phyloP scores from a whole-genome alignment of 1,140 invertebrate genomes.

The Hestina assimilis region DNA sequence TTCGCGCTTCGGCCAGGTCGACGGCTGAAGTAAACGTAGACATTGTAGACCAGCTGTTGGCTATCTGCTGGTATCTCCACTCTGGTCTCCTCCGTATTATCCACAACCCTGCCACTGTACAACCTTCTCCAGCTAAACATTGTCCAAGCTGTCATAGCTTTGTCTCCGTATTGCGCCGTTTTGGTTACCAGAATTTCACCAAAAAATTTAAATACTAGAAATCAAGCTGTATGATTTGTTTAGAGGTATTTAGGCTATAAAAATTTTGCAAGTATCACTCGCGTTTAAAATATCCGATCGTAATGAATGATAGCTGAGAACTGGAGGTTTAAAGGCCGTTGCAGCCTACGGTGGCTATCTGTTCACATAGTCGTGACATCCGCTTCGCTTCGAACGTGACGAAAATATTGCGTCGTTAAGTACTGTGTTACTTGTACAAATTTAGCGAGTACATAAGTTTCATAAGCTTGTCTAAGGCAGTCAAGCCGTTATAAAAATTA shows the following conservation, averaged over 20 bases:
- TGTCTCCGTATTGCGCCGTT: conserved; percentile 72
- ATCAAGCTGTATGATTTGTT: too few relatives aligned
- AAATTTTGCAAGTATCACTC: too few relatives aligned
- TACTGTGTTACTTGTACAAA: conserved; percentile 35
- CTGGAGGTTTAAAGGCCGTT: conserved; percentile 42
- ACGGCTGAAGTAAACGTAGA: conserved; percentile 69
- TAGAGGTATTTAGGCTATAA: too few relatives aligned
- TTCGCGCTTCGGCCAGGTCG: conserved; percentile 63
- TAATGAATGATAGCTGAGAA: conserved; percentile 41
- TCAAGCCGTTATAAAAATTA: conserved; percentile 60
- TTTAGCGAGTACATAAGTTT: conserved; percentile 39
- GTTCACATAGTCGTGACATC: conserved; percentile 62
- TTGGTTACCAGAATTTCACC: conserved; percentile 30
- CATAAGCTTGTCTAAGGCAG: conserved; percentile 48
- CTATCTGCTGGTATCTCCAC: conserved; percentile 67
- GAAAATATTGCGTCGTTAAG: conserved; percentile 42
- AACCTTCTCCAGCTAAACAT: conserved; percentile 74
- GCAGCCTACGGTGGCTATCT: conserved; percentile 47
- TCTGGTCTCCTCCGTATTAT: conserved; percentile 45
- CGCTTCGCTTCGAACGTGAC: conserved; percentile 63
- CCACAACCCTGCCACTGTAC: conserved; percentile 49
- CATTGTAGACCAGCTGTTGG: conserved; percentile 68
- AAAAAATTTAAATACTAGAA: too few relatives aligned
- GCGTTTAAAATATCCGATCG: conserved; percentile 39
- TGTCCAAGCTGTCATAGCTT: conserved; percentile 74